Evolutionary conservation across 2,113 vertebrate species (phyloP).

Genomic region (Oxyura jamaicensis): DNA sequence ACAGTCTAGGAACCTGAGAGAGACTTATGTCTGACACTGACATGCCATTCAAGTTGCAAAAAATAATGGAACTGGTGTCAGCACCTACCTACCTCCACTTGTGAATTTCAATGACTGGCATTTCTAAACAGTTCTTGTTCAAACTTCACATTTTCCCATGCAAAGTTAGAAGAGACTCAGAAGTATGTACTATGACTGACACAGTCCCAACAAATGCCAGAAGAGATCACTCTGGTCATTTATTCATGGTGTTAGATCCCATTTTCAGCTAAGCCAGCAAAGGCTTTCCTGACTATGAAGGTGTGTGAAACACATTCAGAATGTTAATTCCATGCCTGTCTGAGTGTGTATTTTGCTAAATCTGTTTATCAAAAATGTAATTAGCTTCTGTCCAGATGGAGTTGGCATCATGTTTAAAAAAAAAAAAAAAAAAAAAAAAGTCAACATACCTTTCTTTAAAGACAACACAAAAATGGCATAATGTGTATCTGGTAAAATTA

Average conservation of each 20-base stretch:
- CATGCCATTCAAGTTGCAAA: not conserved
- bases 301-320: accelerated
- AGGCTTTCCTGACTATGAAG: not conserved
- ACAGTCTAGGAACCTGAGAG: not conserved
- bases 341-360: not conserved
- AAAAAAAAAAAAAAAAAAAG: not conserved
- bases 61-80: not conserved
- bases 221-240: not conserved
- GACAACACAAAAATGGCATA: not conserved
- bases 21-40: not conserved
- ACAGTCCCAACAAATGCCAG: not conserved
- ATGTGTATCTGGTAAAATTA: not conserved
- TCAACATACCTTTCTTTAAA: not conserved
- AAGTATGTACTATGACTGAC: not conserved
- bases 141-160: not conserved
- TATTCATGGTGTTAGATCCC: not conserved
- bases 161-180: not conserved
- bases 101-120: not conserved
- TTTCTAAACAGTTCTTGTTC: not conserved
- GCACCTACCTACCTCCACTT: not conserved
- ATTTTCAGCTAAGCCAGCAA: not conserved
- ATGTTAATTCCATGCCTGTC: not conserved
- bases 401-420: not conserved
- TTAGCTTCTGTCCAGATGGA: not conserved
- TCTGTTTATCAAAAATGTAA: not conserved